These are phyloP conservation scores for Schizaphis graminum DNA, from an alignment of 2,888 invertebrate genomes.

Conservation along the genomic window DNA sequence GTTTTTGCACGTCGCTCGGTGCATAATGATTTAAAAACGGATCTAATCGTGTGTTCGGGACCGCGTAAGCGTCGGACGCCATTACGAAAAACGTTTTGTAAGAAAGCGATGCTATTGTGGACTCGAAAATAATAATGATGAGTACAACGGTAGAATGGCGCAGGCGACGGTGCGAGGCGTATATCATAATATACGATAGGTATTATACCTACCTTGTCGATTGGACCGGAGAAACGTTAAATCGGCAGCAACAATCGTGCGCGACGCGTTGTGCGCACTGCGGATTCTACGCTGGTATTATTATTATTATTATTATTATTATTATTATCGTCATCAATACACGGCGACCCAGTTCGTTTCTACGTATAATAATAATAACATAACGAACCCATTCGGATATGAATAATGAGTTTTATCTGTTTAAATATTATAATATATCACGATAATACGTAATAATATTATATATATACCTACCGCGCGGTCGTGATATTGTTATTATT, in stretches of 20 bases:
- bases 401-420: slow-evolving; percentile 30
- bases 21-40: neutral
- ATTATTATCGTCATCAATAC: neutral
- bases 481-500: neutral
- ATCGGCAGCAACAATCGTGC: neutral
- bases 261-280: neutral
- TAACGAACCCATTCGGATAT: neutral
- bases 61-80: neutral
- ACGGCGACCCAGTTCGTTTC: neutral
- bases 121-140: too few species aligned
- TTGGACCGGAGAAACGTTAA: neutral
- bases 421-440: neutral
- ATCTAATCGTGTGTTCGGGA: neutral
- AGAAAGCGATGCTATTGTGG: too few species aligned
- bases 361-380: neutral
- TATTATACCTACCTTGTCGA: neutral
- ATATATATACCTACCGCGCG: neutral
- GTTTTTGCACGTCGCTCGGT: neutral
- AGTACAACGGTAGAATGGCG: neutral
- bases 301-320: neutral
- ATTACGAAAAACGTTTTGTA: too few species aligned
- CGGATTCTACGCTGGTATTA: neutral
- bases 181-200: neutral
- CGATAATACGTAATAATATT: neutral
- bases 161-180: neutral